Evolutionary conservation across 2,888 invertebrate genomes (phyloP).

Genomic region (Arctia plantaginis): DNA sequence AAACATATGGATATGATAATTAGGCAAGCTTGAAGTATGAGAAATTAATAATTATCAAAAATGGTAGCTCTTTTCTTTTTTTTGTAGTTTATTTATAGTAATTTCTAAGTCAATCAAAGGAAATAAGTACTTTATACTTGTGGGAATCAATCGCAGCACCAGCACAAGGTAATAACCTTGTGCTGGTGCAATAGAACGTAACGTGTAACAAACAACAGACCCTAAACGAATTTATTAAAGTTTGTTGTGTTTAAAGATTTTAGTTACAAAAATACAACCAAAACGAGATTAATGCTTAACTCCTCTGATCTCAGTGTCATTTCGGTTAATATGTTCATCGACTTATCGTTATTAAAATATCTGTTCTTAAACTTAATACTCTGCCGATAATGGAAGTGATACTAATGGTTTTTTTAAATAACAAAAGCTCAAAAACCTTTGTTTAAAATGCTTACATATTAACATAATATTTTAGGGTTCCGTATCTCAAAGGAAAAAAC

Average conservation of each 20-base stretch:
- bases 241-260: background rate
- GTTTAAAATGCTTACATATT: background rate
- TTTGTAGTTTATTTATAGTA: background rate
- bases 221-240: background rate
- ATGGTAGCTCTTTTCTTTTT: background rate
- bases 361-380: background rate
- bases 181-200: no score
- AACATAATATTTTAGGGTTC: background rate
- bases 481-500: no score
- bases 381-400: background rate
- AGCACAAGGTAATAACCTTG: background rate
- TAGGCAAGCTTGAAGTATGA: background rate
- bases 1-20: background rate
- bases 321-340: background rate
- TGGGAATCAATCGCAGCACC: background rate
- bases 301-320: background rate
- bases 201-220: background rate
- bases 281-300: background rate
- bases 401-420: background rate
- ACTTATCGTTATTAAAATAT: background rate
- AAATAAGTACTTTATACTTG: no score
- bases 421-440: background rate
- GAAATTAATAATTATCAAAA: no score
- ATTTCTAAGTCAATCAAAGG: no score
- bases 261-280: background rate